Base-by-base conservation (phyloP, 1,140 invertebrate genomes). In the Batillaria attramentaria region DNA sequence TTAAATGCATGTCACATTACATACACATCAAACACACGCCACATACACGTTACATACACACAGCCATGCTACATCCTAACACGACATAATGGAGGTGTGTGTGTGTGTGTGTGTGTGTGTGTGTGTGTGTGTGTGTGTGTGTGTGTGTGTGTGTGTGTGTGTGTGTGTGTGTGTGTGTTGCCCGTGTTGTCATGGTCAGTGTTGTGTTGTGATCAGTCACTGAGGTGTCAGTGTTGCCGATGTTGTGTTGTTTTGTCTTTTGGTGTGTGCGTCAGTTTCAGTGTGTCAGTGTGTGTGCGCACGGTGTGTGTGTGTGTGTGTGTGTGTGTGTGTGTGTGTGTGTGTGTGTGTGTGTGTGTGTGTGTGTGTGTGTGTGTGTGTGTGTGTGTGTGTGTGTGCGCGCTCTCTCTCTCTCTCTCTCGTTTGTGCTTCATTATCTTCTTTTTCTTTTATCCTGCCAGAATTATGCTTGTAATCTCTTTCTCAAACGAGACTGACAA, bases 141-240 rank as follows among this genome's bases (percentile, higher is more conserved):
- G 68, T 3, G 37, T 70, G 68, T 3, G 68, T 42, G 68, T 3
- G 68, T 42, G 68, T 3, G 68, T 20, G 68, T 6, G 68, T 39
- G 68, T 42, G 68, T 42, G 68, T 42, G 68, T 42, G 68, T 70
- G 68, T 24, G 68, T 70, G 68, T 24, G 68, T 70, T n/a, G 68
- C 28, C 37, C 43, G 68, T 62, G 57, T 28, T 41, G 68, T 70
- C 37, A 39, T 35, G 39, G 68, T 41, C 37, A 41, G 68, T 41
- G 68, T 70, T n/a, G n/a, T n/a, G n/a, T n/a, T n/a, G n/a, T n/a
- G n/a, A n/a, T n/a, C n/a, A n/a, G n/a, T n/a, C n/a, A n/a, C n/a
- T n/a, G n/a, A n/a, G n/a, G 68, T 41, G 68, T 70, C 37, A 39
- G 68, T 70, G 68, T 41, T 35, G 39, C 37, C 28, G 68, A 41